These are phyloP conservation scores for Drosophila peninsularis DNA, from an alignment of 2,888 invertebrate species.

Conservation along the genomic window DNA sequence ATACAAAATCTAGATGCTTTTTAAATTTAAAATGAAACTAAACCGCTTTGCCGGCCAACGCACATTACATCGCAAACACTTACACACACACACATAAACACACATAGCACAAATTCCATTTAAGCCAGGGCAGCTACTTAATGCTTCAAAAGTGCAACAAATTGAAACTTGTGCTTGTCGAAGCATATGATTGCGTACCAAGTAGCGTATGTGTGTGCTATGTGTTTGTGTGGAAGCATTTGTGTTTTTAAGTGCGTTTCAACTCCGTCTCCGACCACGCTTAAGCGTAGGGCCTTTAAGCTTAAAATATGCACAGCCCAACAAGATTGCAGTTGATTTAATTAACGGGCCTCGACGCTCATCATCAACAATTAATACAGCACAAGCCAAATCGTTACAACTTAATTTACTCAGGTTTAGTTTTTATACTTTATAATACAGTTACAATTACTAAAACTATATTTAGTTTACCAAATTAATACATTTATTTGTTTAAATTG, in stretches of 20 bases:
- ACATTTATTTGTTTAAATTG: neutral
- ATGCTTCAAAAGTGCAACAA: slow-evolving; percentile 82
- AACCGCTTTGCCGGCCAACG: slow-evolving; percentile 70
- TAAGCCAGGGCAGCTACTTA: slow-evolving; percentile 71
- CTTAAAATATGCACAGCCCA: slow-evolving; percentile 47
- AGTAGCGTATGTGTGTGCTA: slow-evolving; percentile 25
- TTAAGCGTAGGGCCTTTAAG: slow-evolving; percentile 68
- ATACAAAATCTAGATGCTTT: slow-evolving; percentile 58
- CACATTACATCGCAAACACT: slow-evolving; percentile 28
- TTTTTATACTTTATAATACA: neutral
- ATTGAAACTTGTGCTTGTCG: slow-evolving; percentile 83
- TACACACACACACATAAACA: slow-evolving; percentile 20
- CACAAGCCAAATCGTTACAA: too few species aligned
- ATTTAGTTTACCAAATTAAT: too few species aligned
- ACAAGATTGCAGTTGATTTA: slow-evolving; percentile 33
- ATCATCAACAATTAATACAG: slow-evolving; percentile 38
- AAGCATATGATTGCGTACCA: slow-evolving; percentile 81
- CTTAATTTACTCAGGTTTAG: neutral
- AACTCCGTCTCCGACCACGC: slow-evolving; percentile 39
- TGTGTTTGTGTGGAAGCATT: slow-evolving; percentile 6
- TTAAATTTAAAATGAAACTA: slow-evolving; percentile 71
- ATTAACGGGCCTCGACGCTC: slow-evolving; percentile 26
- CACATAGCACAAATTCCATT: slow-evolving; percentile 36
- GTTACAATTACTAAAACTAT: too few species aligned
- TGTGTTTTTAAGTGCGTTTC: slow-evolving; percentile 11